phyloP scores from a whole-genome alignment of 2,797 vertebrate species.

The Sternarchorhynchus goeldii region DNA sequence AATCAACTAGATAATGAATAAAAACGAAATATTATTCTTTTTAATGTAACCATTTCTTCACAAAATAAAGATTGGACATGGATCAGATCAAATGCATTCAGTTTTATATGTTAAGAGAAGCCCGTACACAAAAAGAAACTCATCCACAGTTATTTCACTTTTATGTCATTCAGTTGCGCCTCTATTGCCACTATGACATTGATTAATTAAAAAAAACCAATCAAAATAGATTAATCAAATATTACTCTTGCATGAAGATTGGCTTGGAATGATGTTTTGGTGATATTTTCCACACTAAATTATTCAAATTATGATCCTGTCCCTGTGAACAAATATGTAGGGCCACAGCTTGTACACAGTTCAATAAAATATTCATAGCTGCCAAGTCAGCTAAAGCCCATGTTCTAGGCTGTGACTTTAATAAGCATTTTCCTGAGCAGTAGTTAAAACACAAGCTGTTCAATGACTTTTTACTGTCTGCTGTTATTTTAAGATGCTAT shows the following conservation, averaged over 20 bases:
- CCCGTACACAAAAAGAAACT: constrained; percentile 7
- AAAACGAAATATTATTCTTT: no score
- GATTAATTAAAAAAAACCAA: constrained; percentile 14
- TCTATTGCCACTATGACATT: constrained; percentile 33
- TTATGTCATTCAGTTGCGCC: constrained; percentile 28
- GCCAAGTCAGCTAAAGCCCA: constrained; percentile 30
- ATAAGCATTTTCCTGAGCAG: constrained; percentile 44
- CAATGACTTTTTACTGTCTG: constrained; percentile 43
- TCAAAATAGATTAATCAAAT: constrained; percentile 46
- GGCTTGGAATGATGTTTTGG: constrained; percentile 47
- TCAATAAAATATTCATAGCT: constrained; percentile 50
- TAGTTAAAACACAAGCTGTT: constrained; percentile 35
- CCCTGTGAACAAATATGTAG: constrained; percentile 51
- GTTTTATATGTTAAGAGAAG: not conserved
- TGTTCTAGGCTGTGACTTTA: constrained; percentile 41
- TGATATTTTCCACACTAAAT: constrained; percentile 55
- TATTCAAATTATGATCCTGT: constrained; percentile 53
- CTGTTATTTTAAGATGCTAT: constrained; percentile 28
- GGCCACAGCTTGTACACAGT: constrained; percentile 29
- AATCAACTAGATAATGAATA: no score
- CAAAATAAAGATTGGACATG: no score
- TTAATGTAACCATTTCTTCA: no score
- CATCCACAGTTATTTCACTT: constrained; percentile 18
- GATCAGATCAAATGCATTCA: not conserved
- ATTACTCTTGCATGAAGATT: constrained; percentile 49